Evolutionary conservation across 2,797 vertebrate species (phyloP).

Genomic region (Pteronotus mesoamericanus): DNA sequence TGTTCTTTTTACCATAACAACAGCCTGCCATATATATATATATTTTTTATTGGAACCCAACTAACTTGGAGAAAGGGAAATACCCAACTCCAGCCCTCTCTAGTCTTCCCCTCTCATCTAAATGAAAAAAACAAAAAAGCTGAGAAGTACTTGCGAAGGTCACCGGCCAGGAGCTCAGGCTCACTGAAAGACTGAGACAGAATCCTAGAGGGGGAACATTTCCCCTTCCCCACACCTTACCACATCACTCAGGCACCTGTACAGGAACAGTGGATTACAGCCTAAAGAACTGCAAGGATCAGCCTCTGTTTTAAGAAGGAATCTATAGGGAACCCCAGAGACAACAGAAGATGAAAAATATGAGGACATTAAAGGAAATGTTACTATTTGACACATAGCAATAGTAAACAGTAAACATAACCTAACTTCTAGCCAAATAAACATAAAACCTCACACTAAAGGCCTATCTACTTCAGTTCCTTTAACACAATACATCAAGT

Average conservation of each 20-base stretch:
- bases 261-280: background rate
- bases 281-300: background rate
- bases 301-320: background rate
- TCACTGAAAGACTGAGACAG: background rate
- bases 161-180: background rate
- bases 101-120: background rate
- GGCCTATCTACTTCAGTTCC: background rate
- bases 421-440: background rate
- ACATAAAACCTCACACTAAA: background rate
- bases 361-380: background rate
- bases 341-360: background rate
- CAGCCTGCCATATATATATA: too few relatives aligned
- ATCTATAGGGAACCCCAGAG: background rate
- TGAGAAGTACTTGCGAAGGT: background rate
- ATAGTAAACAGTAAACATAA: background rate
- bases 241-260: background rate
- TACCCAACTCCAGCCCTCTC: background rate
- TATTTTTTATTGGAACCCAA: background rate
- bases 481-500: background rate
- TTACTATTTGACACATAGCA: background rate
- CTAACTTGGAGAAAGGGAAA: background rate
- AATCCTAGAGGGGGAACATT: too few relatives aligned
- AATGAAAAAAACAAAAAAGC: background rate
- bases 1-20: background rate
- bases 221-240: background rate